Evolutionary conservation across 2,888 invertebrate genomes (phyloP), one percentile per base, ranked within the genome.

Genomic region (Laothoe populi): DNA sequence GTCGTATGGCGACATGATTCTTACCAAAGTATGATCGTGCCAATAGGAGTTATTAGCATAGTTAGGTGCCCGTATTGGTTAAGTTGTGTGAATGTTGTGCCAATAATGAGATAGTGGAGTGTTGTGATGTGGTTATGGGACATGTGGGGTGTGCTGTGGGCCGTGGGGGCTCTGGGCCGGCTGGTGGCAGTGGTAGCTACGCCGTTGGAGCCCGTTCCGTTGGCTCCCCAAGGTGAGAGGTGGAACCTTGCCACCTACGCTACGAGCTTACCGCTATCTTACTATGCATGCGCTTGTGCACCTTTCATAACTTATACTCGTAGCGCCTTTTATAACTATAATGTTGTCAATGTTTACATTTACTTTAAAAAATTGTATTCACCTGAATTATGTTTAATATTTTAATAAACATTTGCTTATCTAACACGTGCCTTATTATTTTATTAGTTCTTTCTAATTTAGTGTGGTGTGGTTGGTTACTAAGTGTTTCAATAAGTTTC

Each of bases 21-120:
- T 83, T 79, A 81, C 82, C 83, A 88, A 91, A 92, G 90, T 85
- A 92, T 92, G 92, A 91, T 86, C 82, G 91, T 91, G 91, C 88
- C 90, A 91, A 88, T 83, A 89, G 84, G 84, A 89, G 78, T 86
- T 82, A 80, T 83, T 88, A 90, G 83, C 86, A 86, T 92, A 92
- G 89, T 90, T 92, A 92, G 88, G 86, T 87, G 81, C 90, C 86
- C 84, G 81, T 87, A 86, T 90, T 82, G 81, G 86, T 88, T 92
- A 90, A 86, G 90, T 90, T 89, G 83, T 86, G 92, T 90, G 87
- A 90, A 90, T 91, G 86, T 89, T 88, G 91, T 92, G 91, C 89
- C 89, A 91, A 92, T 90, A 85, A 92, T 92, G 92, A 92, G 92
- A 92, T 92, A 92, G 92, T 92, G 92, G 79, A 85, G 90, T 92